These are phyloP conservation scores for Melospiza georgiana DNA, from an alignment of 2,113 vertebrate species.

Conservation along the genomic window DNA sequence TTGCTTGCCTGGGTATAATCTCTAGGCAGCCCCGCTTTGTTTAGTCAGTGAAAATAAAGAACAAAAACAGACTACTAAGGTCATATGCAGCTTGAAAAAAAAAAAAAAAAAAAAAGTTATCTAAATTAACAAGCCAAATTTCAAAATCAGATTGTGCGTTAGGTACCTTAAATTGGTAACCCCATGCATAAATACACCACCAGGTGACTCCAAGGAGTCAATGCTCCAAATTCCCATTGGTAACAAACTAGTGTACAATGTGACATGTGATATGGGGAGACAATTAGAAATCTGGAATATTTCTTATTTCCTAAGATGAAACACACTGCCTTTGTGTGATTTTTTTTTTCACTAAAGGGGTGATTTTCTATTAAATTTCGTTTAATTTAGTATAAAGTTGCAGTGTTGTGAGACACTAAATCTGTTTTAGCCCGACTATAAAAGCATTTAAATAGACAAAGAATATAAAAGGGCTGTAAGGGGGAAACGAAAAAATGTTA, in stretches of 20 bases:
- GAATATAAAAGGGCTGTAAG: not conserved
- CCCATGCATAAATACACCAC: rapidly evolving
- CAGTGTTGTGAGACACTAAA: not conserved
- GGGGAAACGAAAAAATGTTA: not conserved
- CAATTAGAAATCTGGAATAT: not conserved
- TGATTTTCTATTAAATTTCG: not conserved
- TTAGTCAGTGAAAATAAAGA: conserved; percentile 43
- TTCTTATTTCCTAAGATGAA: not conserved
- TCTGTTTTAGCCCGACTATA: not conserved
- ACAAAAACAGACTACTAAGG: conserved; percentile 16
- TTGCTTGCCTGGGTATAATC: conserved; percentile 46
- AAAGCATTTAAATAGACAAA: not conserved
- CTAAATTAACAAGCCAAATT: not conserved
- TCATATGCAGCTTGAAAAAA: not conserved
- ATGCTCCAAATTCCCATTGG: not conserved
- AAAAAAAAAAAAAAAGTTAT: conserved; percentile 7
- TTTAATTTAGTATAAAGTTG: not conserved
- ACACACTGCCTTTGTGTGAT: not conserved
- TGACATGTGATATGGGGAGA: not conserved
- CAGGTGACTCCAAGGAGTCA: not conserved
- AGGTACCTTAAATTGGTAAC: not conserved
- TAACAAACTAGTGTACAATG: not conserved
- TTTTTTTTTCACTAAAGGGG: not conserved
- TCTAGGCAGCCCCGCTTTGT: not conserved
- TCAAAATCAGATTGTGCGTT: not conserved